Evolutionary conservation across 30 jellyfish, hydroid and myxozoan genomes (phyloP), one percentile per base, ranked within the genome.

Genomic region (Turritopsis rubra): DNA sequence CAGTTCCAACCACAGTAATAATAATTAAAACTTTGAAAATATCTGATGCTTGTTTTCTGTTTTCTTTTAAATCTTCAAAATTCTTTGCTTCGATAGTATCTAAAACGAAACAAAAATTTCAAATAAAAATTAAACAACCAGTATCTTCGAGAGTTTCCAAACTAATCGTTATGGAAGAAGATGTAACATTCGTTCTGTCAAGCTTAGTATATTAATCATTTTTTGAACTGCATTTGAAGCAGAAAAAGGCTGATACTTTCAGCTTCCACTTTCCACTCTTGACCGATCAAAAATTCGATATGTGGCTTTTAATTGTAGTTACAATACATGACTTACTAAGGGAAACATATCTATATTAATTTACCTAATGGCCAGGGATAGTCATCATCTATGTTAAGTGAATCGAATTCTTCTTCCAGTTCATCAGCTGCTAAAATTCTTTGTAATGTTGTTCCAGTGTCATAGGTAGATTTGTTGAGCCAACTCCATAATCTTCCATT

Each of bases 331-430:
- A 13, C 13, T 41, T 13, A 41, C 5, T 41, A 41, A 41, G 13
- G 60, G 13, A 41, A 3, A 41, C 5, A 23, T 5, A 5, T 22
- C 3, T 74, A 3, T n/a, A 52, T 28, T 16, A 28, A 70, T 53
- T 77, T 85, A 71, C 89, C 96, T 29, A 93, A 65, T n/a, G 99
- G 99, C 99, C 99, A 93, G 27, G 96, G 95, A 84, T 85, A 65
- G 68, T 89, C 95, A 21, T 81, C 96, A 7, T 90, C 92, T 21
- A 92, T 73, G 28, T 82, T 85, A 24, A 93, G 52, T 0, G 99
- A 88, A 75, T 93, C 99, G 72, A 93, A 93, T 73, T 93, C 99
- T 52, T 89, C 96, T 53, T 83, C 90, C 72, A 93, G 54, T 53
- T 86, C 97, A 65, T 93, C 97, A 52, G 96, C 94, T 73, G 95